Percentiles rank a stretch among this genome's conserved stretches.
These are phyloP conservation scores for Origma solitaria DNA, from an alignment of 2,113 vertebrate species.

Conservation along the genomic window DNA sequence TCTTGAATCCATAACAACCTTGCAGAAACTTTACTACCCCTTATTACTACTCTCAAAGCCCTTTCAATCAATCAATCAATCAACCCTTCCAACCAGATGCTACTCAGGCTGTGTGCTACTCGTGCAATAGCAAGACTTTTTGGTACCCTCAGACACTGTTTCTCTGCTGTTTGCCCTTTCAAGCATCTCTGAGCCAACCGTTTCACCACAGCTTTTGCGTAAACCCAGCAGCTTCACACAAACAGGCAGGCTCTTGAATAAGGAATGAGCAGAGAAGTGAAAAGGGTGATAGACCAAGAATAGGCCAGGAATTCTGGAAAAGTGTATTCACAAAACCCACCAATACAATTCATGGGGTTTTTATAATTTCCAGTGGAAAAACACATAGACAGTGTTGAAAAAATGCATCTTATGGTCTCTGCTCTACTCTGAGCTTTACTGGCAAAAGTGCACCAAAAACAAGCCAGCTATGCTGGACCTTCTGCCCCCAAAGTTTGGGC, in stretches of 20 bases:
- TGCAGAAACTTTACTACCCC: not conserved
- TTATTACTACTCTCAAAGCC: not conserved
- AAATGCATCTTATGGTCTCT: not conserved
- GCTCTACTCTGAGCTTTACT: not conserved
- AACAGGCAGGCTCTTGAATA: not conserved
- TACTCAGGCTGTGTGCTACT: not conserved
- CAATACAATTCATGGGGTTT: not conserved
- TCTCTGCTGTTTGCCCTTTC: not conserved
- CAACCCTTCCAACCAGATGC: not conserved
- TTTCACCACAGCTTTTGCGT: conserved; percentile 5
- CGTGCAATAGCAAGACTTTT: not conserved
- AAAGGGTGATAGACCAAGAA: not conserved
- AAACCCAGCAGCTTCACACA: not conserved
- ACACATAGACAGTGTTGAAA: not conserved
- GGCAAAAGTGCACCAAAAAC: not conserved
- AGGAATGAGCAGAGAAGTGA: not conserved
- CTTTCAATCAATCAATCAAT: not conserved
- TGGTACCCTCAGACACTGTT: not conserved
- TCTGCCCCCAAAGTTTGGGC: not conserved
- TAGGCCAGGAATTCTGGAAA: not conserved
- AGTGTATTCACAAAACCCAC: not conserved
- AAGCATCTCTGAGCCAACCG: not conserved
- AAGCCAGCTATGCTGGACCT: not conserved
- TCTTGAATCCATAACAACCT: not conserved
- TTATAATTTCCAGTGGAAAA: not conserved